Percentiles rank a stretch among this genome's conserved stretches.
phyloP scores from a whole-genome alignment of 2,888 invertebrate species.

The Alviniconcha strummeri region DNA sequence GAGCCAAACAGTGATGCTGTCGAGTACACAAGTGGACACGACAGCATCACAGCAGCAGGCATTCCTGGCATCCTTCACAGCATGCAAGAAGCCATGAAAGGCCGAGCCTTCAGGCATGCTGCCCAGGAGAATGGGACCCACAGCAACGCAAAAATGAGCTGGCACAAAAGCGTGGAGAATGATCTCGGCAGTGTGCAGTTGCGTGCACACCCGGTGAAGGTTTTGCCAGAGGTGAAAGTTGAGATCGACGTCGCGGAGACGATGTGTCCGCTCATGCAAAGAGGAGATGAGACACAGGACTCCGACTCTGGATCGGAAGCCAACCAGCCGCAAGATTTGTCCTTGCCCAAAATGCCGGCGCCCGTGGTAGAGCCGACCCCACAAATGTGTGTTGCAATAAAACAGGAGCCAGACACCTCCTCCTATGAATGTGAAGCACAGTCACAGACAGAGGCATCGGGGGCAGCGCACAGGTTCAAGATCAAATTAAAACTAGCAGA shows the following conservation, averaged over 20 bases:
- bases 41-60: too few species aligned
- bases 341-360: not conserved
- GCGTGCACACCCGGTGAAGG: not conserved
- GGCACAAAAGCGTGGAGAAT: not conserved
- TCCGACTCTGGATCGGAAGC: not conserved
- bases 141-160: not conserved
- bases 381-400: not conserved
- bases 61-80: too few species aligned
- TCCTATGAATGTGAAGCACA: not conserved
- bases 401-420: not conserved
- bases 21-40: not conserved
- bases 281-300: not conserved
- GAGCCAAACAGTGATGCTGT: not conserved
- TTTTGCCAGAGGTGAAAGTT: not conserved
- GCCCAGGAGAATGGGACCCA: not conserved
- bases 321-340: not conserved
- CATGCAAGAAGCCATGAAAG: too few species aligned
- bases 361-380: not conserved
- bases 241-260: not conserved
- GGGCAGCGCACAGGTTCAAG: not conserved
- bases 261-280: not conserved
- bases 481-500: slow-evolving; percentile 5
- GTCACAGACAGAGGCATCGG: not conserved
- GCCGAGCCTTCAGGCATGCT: too few species aligned
- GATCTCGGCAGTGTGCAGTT: not conserved